Evolutionary conservation across 2,113 vertebrate genomes (phyloP), one percentile per base, ranked within the genome.

Genomic region (Machaerirhynchus nigripectus): DNA sequence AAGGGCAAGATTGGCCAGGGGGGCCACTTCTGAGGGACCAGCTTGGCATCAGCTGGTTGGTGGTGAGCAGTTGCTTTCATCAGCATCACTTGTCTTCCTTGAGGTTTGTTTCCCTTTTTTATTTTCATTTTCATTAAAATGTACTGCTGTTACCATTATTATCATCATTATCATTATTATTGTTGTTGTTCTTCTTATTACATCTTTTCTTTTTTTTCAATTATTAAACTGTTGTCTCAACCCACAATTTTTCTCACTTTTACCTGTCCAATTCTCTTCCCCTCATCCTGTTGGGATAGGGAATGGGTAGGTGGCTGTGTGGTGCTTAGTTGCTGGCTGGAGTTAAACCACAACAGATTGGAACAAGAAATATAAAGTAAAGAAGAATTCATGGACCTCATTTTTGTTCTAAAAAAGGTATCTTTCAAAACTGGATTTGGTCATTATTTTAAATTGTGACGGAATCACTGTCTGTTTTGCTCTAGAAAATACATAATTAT

Each of bases 121-220:
- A n/a, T 42, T 67, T 85, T 40, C 0, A 0, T 33, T 42, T 44
- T 37, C 19, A 42, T 56, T 56, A 24, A 61, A 70, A 63, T 24
- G 9, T 10, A 50, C 7, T 31, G 8, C 42, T 33, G 2, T 31
- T 31, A 27, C 46, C 3, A 39, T 26, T 21, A 21, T 47, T 7
- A 69, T 18, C 4, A 30, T 19, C 0, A 35, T 42, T 7, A n/a
- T 40, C 1, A 15, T 30, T 61, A 1, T 46, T 33, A 2, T 40
- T 28, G 11, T 31, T 42, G 2, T 46, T 60, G 0, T 17, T 55
- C 2, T 44, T 60, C 0, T 17, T 55, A 3, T 33, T 11, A 24
- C 6, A 26, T 30, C 0, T 46, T 39, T 42, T 50, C 3, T 31
- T 27, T 30, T 5, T n/a, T 52, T 55, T 68, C 10, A 68, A 7